A percentile compares a stretch with the other conserved stretches of the same genome.
Evolutionary conservation across 2,113 vertebrate species (phyloP).

Genomic region (Condylura cristata): DNA sequence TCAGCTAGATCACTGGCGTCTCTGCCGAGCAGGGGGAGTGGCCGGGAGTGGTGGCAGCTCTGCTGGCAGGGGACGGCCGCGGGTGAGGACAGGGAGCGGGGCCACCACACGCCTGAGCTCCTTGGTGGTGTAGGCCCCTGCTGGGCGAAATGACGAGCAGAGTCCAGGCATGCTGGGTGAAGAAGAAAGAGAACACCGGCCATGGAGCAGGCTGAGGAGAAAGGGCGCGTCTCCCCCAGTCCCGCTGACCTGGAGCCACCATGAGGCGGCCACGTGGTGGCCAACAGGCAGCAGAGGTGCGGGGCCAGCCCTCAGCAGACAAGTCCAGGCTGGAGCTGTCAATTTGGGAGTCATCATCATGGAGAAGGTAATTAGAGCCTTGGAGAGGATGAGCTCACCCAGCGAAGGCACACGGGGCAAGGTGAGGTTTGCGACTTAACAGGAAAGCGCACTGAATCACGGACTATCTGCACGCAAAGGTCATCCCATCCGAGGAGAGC

Average conservation of each 20-base stretch:
- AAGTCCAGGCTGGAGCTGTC: constrained; percentile 62
- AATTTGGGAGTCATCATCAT: not conserved
- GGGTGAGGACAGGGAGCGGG: not conserved
- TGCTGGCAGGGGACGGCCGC: too few species aligned
- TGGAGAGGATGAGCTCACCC: constrained; percentile 63
- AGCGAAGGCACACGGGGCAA: constrained; percentile 6
- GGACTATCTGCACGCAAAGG: not conserved
- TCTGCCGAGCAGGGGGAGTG: too few species aligned
- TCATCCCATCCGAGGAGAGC: constrained; percentile 42
- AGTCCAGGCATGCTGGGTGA: not conserved
- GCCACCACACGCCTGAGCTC: not conserved
- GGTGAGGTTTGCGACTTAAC: not conserved
- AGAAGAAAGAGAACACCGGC: not conserved
- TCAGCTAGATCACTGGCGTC: not conserved
- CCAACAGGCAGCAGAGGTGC: not conserved
- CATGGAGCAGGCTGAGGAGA: not conserved
- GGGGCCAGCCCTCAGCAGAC: not conserved
- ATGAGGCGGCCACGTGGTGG: not conserved
- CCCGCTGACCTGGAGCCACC: not conserved
- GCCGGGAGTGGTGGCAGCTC: too few species aligned
- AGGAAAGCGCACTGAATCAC: constrained; percentile 49
- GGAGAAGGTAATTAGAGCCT: constrained; percentile 64
- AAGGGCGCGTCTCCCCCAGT: not conserved
- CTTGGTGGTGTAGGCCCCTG: not conserved
- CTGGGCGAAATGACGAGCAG: not conserved